Evolutionary conservation across 2,797 vertebrate species (phyloP), one percentile per base, ranked within the genome.

Genomic region (Halcyon badia): DNA sequence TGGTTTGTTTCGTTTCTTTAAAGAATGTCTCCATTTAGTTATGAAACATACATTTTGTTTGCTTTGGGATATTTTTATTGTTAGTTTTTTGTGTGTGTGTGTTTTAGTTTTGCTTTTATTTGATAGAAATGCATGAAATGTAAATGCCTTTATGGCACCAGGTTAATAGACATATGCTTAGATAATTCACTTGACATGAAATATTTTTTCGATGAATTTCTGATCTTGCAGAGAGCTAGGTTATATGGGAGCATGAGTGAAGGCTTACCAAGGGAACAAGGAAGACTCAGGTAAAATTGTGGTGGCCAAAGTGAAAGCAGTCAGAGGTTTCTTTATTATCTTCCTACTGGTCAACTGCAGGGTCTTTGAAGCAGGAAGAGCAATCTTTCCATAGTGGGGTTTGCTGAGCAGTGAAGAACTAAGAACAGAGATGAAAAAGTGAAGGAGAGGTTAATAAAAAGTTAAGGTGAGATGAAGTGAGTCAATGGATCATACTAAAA

Each of bases 251-350:
- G 19, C 33, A 81, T 41, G 13, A 54, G 25, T 42, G 41, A 64
- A 68, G 48, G 22, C 14, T 78, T 75, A 11, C 35, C 6, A 8
- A 49, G 26, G 15, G 20, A 56, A 12, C 0, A 0, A 11, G 12
- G 33, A 57, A n/a, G n/a, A 48, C 60, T 58, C 0, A 1, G 46
- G 8, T 90, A 5, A 76, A 66, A 62, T 14, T 37, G 18, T 49
- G 30, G 35, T 42, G n/a, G 31, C 44, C 61, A 57, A 83, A 66
- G 8, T 42, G 46, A 37, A 79, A 26, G 72, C 28, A n/a, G 52
- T 54, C 19, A 26, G 62, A 58, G 19, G 8, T 52, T 79, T 6
- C 41, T 68, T 84, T 48, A 8, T 52, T 56, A 44, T 15, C 6
- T 41, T 2, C 15, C 3, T 44, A 5, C 22, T 83, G 41, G 48